phyloP scores from a whole-genome alignment of 2,888 invertebrate genomes.

The Brassicogethes aeneus region DNA sequence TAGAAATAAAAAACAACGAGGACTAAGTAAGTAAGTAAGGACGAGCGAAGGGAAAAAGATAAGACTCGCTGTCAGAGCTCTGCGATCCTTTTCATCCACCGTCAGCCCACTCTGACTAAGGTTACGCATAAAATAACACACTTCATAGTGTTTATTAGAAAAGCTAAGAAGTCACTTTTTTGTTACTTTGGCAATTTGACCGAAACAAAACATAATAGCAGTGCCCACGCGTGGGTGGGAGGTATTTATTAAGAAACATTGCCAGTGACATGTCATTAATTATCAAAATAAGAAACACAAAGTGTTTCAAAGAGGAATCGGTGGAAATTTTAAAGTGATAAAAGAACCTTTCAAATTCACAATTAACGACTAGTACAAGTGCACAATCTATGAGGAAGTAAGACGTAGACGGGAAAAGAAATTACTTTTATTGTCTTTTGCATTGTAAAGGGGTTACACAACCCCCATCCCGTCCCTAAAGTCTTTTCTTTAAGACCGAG shows the following conservation, averaged over 20 bases:
- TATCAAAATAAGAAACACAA: constrained; percentile 1
- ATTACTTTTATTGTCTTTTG: constrained; percentile 38
- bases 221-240: not conserved
- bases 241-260: no score
- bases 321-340: constrained; percentile 25
- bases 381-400: constrained; percentile 30
- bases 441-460: constrained; percentile 34
- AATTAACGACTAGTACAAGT: constrained; percentile 24
- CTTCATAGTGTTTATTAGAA: no score
- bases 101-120: no score
- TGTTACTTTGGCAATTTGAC: not conserved
- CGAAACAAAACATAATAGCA: not conserved
- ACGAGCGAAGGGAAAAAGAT: not conserved
- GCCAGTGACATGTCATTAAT: not conserved
- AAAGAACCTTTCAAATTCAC: constrained; percentile 30
- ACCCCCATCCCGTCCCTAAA: constrained; percentile 18
- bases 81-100: no score
- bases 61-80: no score
- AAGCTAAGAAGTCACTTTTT: no score
- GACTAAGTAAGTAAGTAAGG: no score
- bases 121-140: no score
- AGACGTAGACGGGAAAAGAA: constrained; percentile 32
- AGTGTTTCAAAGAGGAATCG: constrained; percentile 17
- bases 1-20: not conserved
- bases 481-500: constrained; percentile 40